A percentile compares a stretch with the other conserved stretches of the same genome.
These are phyloP conservation scores for Brachyopa scutellaris DNA, from an alignment of 2,888 invertebrate genomes.

Conservation along the genomic window DNA sequence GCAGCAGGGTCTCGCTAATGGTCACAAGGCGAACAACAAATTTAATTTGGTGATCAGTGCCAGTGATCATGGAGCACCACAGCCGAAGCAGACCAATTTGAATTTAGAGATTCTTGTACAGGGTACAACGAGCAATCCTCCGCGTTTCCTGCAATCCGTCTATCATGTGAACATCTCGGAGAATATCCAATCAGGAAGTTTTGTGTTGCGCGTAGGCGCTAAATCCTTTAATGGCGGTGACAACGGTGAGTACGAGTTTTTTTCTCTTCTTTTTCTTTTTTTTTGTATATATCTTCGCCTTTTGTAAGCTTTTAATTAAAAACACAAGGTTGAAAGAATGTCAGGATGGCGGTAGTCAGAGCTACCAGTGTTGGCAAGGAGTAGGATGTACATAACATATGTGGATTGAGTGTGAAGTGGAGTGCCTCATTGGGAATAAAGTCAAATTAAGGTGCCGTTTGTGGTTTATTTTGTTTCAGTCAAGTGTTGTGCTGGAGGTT, in stretches of 20 bases:
- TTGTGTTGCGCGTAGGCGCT: constrained; percentile 90
- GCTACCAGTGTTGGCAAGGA: background rate
- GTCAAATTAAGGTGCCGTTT: background rate
- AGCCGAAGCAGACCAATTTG: constrained; percentile 86
- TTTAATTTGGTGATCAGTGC: constrained; percentile 92
- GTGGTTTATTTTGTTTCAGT: no score
- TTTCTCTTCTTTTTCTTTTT: constrained; percentile 1
- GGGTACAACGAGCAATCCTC: constrained; percentile 90
- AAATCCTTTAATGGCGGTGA: constrained; percentile 86
- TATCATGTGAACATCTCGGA: constrained; percentile 91
- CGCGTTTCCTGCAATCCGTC: constrained; percentile 89
- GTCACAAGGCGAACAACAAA: constrained; percentile 76
- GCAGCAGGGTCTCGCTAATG: constrained; percentile 17
- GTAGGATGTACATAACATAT: background rate
- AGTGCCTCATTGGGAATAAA: background rate
- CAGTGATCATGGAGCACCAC: constrained; percentile 91
- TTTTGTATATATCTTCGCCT: background rate
- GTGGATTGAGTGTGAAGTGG: constrained; percentile 1
- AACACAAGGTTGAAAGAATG: constrained; percentile 13
- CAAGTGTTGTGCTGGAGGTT: no score
- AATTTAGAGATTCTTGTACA: constrained; percentile 86
- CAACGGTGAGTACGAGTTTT: constrained; percentile 83
- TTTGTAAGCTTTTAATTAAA: constrained; percentile 61
- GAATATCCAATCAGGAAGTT: constrained; percentile 88
- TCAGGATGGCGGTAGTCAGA: constrained; percentile 24